Base-by-base conservation (phyloP, 2,113 vertebrate species). In the Psephotus haematonotus region DNA sequence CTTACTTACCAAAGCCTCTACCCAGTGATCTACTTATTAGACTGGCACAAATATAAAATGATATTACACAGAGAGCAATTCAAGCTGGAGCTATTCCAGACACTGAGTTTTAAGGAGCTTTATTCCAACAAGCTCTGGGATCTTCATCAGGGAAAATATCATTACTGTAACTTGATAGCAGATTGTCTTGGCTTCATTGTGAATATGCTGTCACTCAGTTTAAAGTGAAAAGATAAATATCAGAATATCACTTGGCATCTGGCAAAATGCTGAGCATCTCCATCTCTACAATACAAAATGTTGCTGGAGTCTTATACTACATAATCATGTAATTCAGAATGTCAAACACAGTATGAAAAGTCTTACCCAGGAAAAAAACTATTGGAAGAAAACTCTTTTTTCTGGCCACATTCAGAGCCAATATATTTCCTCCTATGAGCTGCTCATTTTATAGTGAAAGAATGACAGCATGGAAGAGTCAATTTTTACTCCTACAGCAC, bases 1-100 rank as follows among this genome's bases (percentile, higher is more conserved):
- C 86, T 98, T 96, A 97, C 93, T 97, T 96, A 94, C 94, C 84
- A 92, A 80, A 97, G 89, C 65, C 95, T 96, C 47, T 95, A 95
- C 82, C 92, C 92, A 78, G 90, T 96, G 94, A 90, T 94, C 92
- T 95, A 85, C 50, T 96, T 97, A 94, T 92, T 96, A 93, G 67
- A 86, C 60, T 78, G 83, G 85, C 93, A 93, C 83, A 95, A 95
- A 87, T 91, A 64, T 65, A 91, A 95, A 79, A 90, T 31, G 91
- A 88, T 78, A 95, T 91, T 35, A 63, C 59, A 47, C 70, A 50
- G 93, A 43, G 60, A 92, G 95, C 84, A 11, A 94, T 35, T 76
- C 46, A 22, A 46, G 81, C 44, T 90, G 82, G 69, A 55, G 90
- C 43, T 11, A 53, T 75, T 92, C 86, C 90, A 96, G 90, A 31